Evolutionary conservation across 2,888 invertebrate genomes (phyloP).

Genomic region (Zonitis immaculata): DNA sequence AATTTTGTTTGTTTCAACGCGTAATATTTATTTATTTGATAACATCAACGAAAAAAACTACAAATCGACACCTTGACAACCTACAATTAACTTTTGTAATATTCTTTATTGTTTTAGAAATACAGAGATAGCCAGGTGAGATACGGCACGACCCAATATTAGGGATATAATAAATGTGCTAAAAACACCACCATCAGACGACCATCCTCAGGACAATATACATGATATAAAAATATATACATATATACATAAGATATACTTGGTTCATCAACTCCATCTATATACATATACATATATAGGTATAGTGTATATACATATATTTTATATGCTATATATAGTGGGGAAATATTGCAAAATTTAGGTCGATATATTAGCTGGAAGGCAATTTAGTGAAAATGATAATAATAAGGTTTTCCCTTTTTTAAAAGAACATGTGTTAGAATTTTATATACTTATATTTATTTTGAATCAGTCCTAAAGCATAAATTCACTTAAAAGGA

Average conservation of each 20-base stretch:
- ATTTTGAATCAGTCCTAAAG: constrained; percentile 10
- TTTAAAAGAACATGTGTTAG: constrained; percentile 17
- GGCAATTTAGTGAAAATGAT: constrained; percentile 10
- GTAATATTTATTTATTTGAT: constrained; percentile 51
- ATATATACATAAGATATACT: background rate
- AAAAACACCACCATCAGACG: constrained; percentile 6
- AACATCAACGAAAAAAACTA: constrained; percentile 47
- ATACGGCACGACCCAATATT: constrained; percentile 40
- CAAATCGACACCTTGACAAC: constrained; percentile 52
- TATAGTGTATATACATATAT: too few relatives aligned
- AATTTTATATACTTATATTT: too few relatives aligned
- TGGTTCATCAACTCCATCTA: background rate
- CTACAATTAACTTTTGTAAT: constrained; percentile 48
- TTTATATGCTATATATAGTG: background rate
- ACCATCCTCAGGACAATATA: background rate
- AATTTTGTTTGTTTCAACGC: constrained; percentile 46
- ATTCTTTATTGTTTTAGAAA: constrained; percentile 47
- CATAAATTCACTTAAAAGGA: constrained; percentile 17
- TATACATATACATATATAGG: too few relatives aligned
- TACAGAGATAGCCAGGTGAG: constrained; percentile 35
- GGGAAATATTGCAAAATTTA: constrained; percentile 11
- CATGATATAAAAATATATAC: background rate
- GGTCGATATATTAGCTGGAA: constrained; percentile 13
- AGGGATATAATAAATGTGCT: constrained; percentile 32
- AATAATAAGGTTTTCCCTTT: constrained; percentile 10